Evolutionary conservation across 2,113 vertebrate genomes (phyloP).

Genomic region (Hippopotamus amphibius): DNA sequence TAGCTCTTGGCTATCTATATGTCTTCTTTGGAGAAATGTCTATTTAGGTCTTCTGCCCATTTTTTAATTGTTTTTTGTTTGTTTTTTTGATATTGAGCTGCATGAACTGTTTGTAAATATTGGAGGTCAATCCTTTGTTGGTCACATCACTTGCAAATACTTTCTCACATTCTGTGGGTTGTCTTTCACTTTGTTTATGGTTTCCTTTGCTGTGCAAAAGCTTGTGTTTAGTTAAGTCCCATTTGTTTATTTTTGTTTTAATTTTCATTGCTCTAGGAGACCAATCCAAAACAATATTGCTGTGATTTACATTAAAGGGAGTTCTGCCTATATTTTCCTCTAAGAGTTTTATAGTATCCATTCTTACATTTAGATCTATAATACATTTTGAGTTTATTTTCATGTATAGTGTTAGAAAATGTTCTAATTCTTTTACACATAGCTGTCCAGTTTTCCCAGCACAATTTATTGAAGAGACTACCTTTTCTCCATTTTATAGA

Average conservation of each 20-base stretch:
- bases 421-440: background rate
- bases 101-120: background rate
- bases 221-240: background rate
- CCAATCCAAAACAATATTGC: background rate
- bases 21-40: background rate
- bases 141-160: background rate
- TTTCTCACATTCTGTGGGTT: background rate
- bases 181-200: background rate
- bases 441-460: background rate
- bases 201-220: background rate
- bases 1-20: background rate
- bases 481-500: background rate
- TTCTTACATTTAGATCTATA: background rate
- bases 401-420: background rate
- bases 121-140: background rate
- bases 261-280: background rate
- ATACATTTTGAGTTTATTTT: background rate
- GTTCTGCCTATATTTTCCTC: background rate
- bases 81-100: too few species aligned
- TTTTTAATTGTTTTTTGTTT: background rate
- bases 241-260: background rate
- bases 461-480: background rate
- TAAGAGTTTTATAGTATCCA: background rate
- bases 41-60: background rate
- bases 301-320: background rate